These are phyloP conservation scores for Dendrolimus pini DNA, from an alignment of 2,888 invertebrate species.

Conservation along the genomic window DNA sequence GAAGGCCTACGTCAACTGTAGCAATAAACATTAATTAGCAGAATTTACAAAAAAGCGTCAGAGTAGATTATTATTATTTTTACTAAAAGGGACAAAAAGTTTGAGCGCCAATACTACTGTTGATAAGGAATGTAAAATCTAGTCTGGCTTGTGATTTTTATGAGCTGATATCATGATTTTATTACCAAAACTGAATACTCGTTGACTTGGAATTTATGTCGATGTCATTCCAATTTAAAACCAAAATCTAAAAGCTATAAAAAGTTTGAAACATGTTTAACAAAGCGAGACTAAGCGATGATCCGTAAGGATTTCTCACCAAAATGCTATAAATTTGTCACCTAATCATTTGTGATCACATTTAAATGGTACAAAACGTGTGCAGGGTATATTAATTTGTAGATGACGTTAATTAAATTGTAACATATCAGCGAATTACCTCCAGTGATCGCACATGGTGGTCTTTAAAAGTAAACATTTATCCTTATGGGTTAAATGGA, in stretches of 20 bases:
- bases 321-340: conserved; percentile 33
- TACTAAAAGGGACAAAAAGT: too few relatives aligned
- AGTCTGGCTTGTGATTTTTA: background rate
- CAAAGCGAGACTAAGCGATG: background rate
- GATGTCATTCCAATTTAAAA: background rate
- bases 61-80: too few relatives aligned
- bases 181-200: background rate
- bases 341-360: conserved; percentile 37
- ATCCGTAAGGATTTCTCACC: conserved; percentile 20
- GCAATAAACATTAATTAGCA: too few relatives aligned
- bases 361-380: conserved; percentile 21
- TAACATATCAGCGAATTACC: conserved; percentile 69
- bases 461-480: conserved; percentile 41
- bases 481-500: conserved; percentile 33
- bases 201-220: background rate
- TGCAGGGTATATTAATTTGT: conserved; percentile 49
- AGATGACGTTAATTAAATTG: conserved; percentile 64
- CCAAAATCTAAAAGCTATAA: background rate
- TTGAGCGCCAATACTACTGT: too few relatives aligned
- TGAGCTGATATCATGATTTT: background rate
- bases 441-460: conserved; percentile 39
- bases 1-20: too few relatives aligned
- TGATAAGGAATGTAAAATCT: too few relatives aligned
- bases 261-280: background rate
- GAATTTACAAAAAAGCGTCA: too few relatives aligned